Evolutionary conservation across 2,888 invertebrate species (phyloP).

Genomic region (Cryptocheilus praepositus): DNA sequence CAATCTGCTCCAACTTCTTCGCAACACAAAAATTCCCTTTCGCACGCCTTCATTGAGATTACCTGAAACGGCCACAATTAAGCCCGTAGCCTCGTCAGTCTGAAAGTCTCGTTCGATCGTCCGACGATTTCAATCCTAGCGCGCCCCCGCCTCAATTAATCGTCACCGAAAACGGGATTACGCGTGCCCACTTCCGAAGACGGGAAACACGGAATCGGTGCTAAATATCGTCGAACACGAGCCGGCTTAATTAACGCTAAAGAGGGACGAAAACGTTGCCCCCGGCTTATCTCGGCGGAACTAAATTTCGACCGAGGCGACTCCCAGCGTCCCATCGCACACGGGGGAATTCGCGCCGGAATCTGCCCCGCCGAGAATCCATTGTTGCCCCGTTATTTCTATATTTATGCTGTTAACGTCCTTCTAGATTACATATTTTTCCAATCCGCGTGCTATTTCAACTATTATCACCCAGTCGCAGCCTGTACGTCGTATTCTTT

Average conservation of each 20-base stretch:
- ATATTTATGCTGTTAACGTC: slow-evolving; percentile 29
- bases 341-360: not conserved
- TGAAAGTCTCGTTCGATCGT: too few relatives aligned
- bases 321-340: too few relatives aligned
- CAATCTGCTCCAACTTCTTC: too few relatives aligned
- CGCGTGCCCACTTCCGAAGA: not conserved
- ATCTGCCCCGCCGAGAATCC: slow-evolving; percentile 1
- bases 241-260: slow-evolving; percentile 40
- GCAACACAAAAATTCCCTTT: too few relatives aligned
- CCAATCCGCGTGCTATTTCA: too few relatives aligned
- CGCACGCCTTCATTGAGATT: too few relatives aligned
- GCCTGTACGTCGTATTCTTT: too few relatives aligned
- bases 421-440: too few relatives aligned
- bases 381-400: slow-evolving; percentile 35
- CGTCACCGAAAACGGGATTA: slow-evolving; percentile 1
- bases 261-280: slow-evolving; percentile 19
- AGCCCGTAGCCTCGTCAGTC: too few relatives aligned
- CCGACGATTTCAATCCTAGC: not conserved
- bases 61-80: too few relatives aligned
- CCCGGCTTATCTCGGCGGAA: slow-evolving; percentile 37
- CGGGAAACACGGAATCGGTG: slow-evolving; percentile 19
- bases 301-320: slow-evolving; percentile 31
- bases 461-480: too few relatives aligned
- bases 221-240: slow-evolving; percentile 23
- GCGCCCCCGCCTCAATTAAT: slow-evolving; percentile 7